Percentiles rank a stretch among this genome's conserved stretches.
phyloP scores from a whole-genome alignment of 2,888 invertebrate genomes.

The Mycalesis mineus region DNA sequence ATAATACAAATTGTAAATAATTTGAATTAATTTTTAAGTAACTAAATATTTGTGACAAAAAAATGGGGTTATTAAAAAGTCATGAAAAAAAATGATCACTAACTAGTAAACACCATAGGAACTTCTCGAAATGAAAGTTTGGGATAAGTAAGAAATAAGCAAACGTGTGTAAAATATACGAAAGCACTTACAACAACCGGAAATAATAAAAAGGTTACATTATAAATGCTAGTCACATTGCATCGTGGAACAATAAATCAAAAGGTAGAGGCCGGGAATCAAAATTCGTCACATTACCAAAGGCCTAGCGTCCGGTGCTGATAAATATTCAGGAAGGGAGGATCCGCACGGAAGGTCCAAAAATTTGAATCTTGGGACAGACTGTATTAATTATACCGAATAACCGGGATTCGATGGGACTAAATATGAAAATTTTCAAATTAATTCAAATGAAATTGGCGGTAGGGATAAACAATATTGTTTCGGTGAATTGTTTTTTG shows the following conservation, averaged over 20 bases:
- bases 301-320: slow-evolving; percentile 27
- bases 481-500: background rate
- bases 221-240: background rate
- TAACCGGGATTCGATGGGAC: slow-evolving; percentile 15
- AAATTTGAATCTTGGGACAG: slow-evolving; percentile 25
- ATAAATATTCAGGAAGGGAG: slow-evolving; percentile 38
- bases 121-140: too few relatives aligned
- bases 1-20: too few relatives aligned
- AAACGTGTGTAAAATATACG: background rate
- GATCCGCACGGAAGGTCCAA: slow-evolving; percentile 10
- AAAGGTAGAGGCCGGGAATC: slow-evolving; percentile 21
- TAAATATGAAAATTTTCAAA: slow-evolving; percentile 26
- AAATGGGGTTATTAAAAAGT: too few relatives aligned
- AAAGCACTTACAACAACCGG: background rate
- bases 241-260: slow-evolving; percentile 21
- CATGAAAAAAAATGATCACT: too few relatives aligned
- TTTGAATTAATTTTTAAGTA: too few relatives aligned
- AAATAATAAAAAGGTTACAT: background rate
- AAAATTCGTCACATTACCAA: slow-evolving; percentile 33
- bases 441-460: slow-evolving; percentile 19
- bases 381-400: slow-evolving; percentile 27
- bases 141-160: too few relatives aligned
- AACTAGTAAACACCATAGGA: too few relatives aligned
- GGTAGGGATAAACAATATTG: background rate
- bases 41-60: too few relatives aligned